Percentiles rank a stretch among this genome's conserved stretches.
phyloP scores from a whole-genome alignment of 2,113 vertebrate species.

The Urocynchramus pylzowi region DNA sequence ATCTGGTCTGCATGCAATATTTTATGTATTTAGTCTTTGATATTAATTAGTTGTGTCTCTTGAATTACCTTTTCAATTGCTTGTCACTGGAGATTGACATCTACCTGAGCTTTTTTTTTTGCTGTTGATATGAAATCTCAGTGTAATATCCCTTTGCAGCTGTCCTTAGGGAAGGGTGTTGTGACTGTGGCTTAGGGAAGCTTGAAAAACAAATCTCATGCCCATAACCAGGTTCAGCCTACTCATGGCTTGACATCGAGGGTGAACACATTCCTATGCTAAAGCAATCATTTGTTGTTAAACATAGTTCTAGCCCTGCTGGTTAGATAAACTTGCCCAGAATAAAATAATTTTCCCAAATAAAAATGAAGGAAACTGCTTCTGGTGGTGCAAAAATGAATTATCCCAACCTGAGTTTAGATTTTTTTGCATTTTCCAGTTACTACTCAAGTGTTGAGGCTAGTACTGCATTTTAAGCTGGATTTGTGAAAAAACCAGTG shows the following conservation, averaged over 20 bases:
- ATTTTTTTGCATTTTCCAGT: not conserved
- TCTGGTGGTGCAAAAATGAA: not conserved
- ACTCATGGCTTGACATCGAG: not conserved
- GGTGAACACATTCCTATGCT: not conserved
- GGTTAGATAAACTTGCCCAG: not conserved
- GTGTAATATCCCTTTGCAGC: not conserved
- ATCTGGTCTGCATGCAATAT: not conserved
- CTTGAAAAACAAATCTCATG: not conserved
- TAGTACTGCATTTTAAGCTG: not conserved
- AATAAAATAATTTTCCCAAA: not conserved
- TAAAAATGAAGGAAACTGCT: not conserved
- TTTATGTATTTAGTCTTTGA: not conserved
- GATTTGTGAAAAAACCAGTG: not conserved
- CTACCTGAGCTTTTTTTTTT: not conserved
- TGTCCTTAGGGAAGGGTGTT: not conserved
- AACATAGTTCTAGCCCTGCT: not conserved
- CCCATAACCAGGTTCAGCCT: not conserved
- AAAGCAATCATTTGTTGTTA: not conserved
- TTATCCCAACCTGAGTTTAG: not conserved
- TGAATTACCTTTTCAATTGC: not conserved
- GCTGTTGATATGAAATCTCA: not conserved
- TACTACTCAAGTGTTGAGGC: not conserved
- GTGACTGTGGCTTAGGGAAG: not conserved
- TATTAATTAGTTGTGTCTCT: not conserved
- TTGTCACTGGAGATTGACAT: not conserved